phyloP scores from a whole-genome alignment of 2,888 invertebrate genomes.

The Epinotia ramella region DNA sequence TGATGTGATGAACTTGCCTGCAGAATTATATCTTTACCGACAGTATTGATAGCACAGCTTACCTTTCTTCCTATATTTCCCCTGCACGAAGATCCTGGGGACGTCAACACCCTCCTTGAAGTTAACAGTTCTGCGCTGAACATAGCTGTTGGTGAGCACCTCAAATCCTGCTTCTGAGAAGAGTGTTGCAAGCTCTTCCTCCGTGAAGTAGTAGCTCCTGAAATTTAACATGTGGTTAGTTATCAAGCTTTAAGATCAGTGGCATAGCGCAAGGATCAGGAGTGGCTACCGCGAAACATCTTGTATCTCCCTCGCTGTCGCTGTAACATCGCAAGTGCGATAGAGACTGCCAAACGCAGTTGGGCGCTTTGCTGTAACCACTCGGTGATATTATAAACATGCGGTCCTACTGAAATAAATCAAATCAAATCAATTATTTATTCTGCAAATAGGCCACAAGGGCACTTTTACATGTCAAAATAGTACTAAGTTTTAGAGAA shows the following conservation, averaged over 20 bases:
- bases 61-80: conserved; percentile 88
- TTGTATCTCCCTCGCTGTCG: too few relatives aligned
- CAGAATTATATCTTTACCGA: neutral
- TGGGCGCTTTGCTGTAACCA: too few relatives aligned
- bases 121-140: conserved; percentile 96
- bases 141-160: conserved; percentile 89
- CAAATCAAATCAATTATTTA: too few relatives aligned
- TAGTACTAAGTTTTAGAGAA: too few relatives aligned
- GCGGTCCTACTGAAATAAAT: neutral
- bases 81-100: conserved; percentile 96
- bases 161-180: conserved; percentile 90
- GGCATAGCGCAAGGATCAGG: too few relatives aligned
- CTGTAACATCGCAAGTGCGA: too few relatives aligned
- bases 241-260: neutral
- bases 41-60: conserved; percentile 41
- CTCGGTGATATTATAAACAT: neutral
- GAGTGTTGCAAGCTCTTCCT: conserved; percentile 88
- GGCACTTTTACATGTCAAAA: too few relatives aligned
- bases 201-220: conserved; percentile 92
- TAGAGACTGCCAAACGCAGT: too few relatives aligned
- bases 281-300: too few relatives aligned
- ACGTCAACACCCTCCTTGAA: conserved; percentile 96
- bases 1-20: neutral
- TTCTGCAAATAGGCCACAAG: too few relatives aligned
- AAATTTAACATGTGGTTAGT: conserved; percentile 52